A percentile compares a stretch with the other conserved stretches of the same genome.
Evolutionary conservation across 2,797 vertebrate genomes (phyloP).

Genomic region (Pelobates cultripes): DNA sequence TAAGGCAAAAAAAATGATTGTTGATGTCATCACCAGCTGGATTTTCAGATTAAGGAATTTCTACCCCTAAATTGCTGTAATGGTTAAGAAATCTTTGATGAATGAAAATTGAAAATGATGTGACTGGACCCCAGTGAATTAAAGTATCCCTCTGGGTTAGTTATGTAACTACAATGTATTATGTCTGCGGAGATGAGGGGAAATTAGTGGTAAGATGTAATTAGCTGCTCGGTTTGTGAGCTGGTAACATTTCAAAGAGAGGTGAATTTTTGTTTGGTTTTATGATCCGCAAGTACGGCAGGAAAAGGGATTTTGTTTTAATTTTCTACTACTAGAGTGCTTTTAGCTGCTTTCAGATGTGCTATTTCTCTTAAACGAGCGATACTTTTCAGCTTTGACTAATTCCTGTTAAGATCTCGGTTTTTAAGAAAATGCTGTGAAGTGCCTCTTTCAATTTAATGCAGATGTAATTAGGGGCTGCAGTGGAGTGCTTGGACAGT

Average conservation of each 20-base stretch:
- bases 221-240: not conserved
- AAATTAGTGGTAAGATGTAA: not conserved
- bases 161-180: not conserved
- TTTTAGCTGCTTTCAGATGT: not conserved
- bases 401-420: not conserved
- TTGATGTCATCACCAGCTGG: not conserved
- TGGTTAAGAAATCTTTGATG: not conserved
- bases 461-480: not conserved
- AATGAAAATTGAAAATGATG: not conserved
- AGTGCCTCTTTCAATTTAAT: not conserved
- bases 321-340: not conserved
- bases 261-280: not conserved
- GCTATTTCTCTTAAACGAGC: not conserved
- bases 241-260: not conserved
- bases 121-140: not conserved
- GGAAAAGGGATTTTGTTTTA: not conserved
- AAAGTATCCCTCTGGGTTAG: not conserved
- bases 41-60: not conserved
- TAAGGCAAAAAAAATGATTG: not conserved
- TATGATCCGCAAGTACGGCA: not conserved
- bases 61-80: not conserved
- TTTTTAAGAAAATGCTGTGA: not conserved
- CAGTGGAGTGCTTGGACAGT: no score
- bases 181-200: not conserved
- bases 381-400: not conserved